These are phyloP conservation scores for Tenthredo livida DNA, from an alignment of 2,888 invertebrate species.

Conservation along the genomic window DNA sequence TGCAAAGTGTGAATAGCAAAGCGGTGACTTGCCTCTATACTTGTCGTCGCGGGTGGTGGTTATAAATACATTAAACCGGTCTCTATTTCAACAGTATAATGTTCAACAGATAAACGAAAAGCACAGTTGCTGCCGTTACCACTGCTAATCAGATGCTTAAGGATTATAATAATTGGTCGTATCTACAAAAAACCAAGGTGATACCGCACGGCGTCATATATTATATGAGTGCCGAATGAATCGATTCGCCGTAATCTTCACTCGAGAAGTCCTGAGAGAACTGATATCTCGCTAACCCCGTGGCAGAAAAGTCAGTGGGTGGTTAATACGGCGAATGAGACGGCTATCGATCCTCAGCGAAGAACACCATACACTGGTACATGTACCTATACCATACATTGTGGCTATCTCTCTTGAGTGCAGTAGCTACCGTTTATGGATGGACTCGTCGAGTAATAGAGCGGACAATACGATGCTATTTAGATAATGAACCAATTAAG, in stretches of 20 bases:
- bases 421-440: conserved; percentile 44
- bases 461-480: conserved; percentile 59
- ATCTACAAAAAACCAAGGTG: neutral
- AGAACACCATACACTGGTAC: neutral
- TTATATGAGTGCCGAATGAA: conserved; percentile 4
- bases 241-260: neutral
- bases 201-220: neutral
- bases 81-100: conserved; percentile 26
- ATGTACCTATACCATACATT: neutral
- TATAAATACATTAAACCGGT: conserved; percentile 39
- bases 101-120: neutral
- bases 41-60: conserved; percentile 35
- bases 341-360: neutral
- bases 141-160: conserved; percentile 10
- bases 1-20: conserved; percentile 12
- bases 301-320: conserved; percentile 25
- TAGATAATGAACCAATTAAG: conserved; percentile 66
- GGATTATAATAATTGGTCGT: conserved; percentile 13
- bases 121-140: conserved; percentile 14
- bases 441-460: conserved; percentile 43
- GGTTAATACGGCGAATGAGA: conserved; percentile 25
- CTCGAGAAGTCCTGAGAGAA: neutral
- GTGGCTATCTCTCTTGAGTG: neutral
- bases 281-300: neutral
- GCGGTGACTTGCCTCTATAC: conserved; percentile 3